Conservation (phyloP, 2,888 invertebrate genomes). For the Sinotaia quadrata region DNA sequence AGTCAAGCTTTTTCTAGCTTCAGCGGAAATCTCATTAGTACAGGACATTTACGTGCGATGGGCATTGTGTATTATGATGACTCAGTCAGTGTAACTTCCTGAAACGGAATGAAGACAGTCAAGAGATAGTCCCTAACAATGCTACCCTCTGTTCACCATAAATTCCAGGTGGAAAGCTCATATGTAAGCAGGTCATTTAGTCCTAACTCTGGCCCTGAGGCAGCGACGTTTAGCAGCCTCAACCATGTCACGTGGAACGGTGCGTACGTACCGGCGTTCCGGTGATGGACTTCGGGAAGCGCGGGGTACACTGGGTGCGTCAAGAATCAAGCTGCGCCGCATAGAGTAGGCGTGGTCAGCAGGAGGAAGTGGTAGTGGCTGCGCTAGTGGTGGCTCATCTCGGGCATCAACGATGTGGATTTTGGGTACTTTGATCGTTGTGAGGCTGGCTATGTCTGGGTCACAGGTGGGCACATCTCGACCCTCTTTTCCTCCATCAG, state of each 20-base stretch:
- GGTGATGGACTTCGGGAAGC: constrained; percentile 61
- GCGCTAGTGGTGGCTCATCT: constrained; percentile 48
- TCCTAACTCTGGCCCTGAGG: constrained; percentile 57
- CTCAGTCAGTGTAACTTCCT: too few relatives aligned
- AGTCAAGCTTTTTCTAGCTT: too few relatives aligned
- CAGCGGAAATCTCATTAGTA: too few relatives aligned
- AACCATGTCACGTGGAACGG: constrained; percentile 58
- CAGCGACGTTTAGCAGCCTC: constrained; percentile 62
- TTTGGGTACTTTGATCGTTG: constrained; percentile 48
- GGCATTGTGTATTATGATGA: too few relatives aligned
- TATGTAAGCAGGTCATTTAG: constrained; percentile 56
- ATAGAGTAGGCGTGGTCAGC: constrained; percentile 62
- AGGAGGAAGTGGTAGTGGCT: constrained; percentile 56
- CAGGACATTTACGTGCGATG: too few relatives aligned
- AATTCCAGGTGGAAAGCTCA: too few relatives aligned
- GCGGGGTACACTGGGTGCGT: constrained; percentile 63
- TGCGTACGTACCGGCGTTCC: constrained; percentile 60
- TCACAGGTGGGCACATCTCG: constrained; percentile 27
- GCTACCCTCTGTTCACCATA: too few relatives aligned
- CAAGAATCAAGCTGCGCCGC: constrained; percentile 65
- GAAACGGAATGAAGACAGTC: too few relatives aligned
- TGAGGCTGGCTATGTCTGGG: constrained; percentile 33
- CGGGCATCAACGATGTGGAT: constrained; percentile 59
- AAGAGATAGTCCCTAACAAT: too few relatives aligned
- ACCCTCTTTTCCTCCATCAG: constrained; percentile 22